phyloP scores from a whole-genome alignment of 2,888 invertebrate genomes.

The Cataglyphis albicans region DNA sequence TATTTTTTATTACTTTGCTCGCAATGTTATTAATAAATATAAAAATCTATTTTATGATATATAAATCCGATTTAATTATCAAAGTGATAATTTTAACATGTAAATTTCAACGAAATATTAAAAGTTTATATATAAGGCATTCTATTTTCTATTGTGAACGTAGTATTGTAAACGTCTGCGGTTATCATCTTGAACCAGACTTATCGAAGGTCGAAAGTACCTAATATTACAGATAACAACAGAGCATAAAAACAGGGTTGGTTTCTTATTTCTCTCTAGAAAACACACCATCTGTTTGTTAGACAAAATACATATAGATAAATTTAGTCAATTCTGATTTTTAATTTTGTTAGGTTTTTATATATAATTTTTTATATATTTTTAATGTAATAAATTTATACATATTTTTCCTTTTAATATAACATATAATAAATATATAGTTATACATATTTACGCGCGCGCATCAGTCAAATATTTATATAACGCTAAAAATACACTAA shows the following conservation, averaged over 20 bases:
- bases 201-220: constrained; percentile 66
- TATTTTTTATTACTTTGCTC: background rate
- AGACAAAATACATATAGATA: constrained; percentile 4
- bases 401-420: background rate
- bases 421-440: background rate
- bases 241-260: constrained; percentile 57
- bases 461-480: background rate
- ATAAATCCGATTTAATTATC: background rate
- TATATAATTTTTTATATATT: background rate
- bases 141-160: background rate
- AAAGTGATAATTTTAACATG: background rate
- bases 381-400: background rate
- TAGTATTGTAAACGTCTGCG: constrained; percentile 24
- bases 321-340: background rate
- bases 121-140: background rate
- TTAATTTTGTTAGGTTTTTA: background rate
- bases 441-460: background rate
- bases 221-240: constrained; percentile 70
- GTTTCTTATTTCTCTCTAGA: constrained; percentile 44
- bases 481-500: background rate
- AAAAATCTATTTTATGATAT: background rate
- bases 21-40: background rate
- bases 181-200: constrained; percentile 61
- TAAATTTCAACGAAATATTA: background rate
- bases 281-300: constrained; percentile 28